phyloP scores from a whole-genome alignment of 2,113 vertebrate genomes.

The Neoarius graeffei region DNA sequence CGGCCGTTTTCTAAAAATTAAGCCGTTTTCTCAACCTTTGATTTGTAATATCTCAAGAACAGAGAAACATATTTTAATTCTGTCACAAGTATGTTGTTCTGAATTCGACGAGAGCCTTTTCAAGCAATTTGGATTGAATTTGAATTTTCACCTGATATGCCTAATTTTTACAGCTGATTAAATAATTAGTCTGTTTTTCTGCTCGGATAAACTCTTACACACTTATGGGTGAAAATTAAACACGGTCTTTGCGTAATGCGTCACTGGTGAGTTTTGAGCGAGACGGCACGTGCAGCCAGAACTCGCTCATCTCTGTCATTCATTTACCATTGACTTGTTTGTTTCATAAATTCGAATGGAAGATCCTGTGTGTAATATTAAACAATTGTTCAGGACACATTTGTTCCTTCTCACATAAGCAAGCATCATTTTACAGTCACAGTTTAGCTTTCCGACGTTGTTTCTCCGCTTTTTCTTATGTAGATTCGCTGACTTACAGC shows the following conservation, averaged over 20 bases:
- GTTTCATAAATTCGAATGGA: not conserved
- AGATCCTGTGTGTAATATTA: not conserved
- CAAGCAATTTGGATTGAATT: too few species aligned
- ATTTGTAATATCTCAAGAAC: too few species aligned
- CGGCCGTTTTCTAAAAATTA: too few species aligned
- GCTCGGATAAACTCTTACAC: not conserved
- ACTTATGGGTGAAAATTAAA: not conserved
- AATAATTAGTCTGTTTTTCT: constrained; percentile 6
- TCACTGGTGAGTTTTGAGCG: not conserved
- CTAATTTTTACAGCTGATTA: too few species aligned
- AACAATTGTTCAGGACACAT: not conserved
- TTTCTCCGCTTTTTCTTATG: not conserved
- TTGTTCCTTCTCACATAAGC: not conserved
- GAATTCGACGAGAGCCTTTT: too few species aligned
- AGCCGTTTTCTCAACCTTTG: too few species aligned
- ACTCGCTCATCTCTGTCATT: not conserved
- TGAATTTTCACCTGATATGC: too few species aligned
- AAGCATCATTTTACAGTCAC: not conserved
- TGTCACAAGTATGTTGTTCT: too few species aligned
- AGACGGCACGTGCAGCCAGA: not conserved
- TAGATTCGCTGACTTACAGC: not conserved
- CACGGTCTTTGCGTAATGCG: not conserved
- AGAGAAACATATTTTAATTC: too few species aligned
- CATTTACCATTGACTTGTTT: not conserved
- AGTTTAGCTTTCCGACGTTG: not conserved